Evolutionary conservation across 1,140 invertebrate species (phyloP), one percentile per base, ranked within the genome.

Genomic region (Oreohelix idahoensis): DNA sequence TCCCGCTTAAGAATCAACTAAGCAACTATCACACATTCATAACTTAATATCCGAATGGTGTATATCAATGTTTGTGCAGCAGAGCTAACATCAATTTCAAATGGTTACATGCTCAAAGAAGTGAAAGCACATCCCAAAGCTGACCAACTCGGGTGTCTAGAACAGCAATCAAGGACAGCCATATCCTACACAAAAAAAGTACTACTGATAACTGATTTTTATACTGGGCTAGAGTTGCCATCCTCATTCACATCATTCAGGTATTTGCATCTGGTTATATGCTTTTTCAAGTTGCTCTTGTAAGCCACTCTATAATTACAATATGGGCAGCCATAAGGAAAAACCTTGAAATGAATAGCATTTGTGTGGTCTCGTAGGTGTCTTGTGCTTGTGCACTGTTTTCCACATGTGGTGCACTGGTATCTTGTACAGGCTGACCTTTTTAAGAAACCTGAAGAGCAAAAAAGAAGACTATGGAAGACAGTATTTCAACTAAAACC

Each of bases 341-440:
- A 35, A 49, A 76, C 74, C 39, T 76, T 76, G 42, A 76, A 76
- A 35, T 76, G 74, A 76, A 76, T 32, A 53, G 38, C 74, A 76
- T 76, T 76, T 76, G 74, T 76, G 29, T 76, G 74, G 38, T 76
- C 74, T 76, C 29, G 38, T 49, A 76, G 45, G 74, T 76, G 74
- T 76, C 38, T 76, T 39, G 74, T 32, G 29, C 29, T 76, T 53
- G 29, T 39, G 74, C 38, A 76, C 38, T 29, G 74, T 51, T 76
- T 76, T 35, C 74, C 74, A 76, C 74, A 76, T 15, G 32, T 35
- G 20, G 74, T 49, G 49, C 74, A 76, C 42, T 39, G 29, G 42
- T 76, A 49, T 35, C 74, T 39, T 49, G 38, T 76, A 2, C 5
- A 42, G 42, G 73, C 5, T 23, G 73, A 75, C 15, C 42, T 53